These are phyloP conservation scores for Palythoa caribaeorum DNA, from an alignment of 92 coral and sea anemone genomes.

Conservation along the genomic window DNA sequence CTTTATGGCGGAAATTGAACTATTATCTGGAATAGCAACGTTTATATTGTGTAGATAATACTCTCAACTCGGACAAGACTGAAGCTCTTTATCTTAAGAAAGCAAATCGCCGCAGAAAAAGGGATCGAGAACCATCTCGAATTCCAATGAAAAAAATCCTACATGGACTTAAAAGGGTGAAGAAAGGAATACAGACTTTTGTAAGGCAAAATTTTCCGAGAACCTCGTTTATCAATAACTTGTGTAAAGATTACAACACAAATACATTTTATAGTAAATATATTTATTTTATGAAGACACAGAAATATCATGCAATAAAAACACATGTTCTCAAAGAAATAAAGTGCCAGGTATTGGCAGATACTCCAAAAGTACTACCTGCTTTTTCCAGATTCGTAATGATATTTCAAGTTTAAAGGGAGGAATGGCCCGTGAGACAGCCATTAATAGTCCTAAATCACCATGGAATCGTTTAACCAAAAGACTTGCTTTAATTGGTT, in stretches of 20 bases:
- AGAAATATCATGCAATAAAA: conserved; percentile 23
- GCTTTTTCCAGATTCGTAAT: too few relatives aligned
- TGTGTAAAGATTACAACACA: conserved; percentile 57
- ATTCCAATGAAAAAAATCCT: conserved; percentile 15
- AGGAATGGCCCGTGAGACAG: too few relatives aligned
- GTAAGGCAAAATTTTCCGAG: conserved; percentile 54
- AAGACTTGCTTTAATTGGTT: too few relatives aligned
- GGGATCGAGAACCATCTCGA: conserved; percentile 22
- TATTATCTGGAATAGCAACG: too few relatives aligned
- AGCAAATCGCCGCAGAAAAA: conserved; percentile 31
- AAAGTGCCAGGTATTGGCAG: too few relatives aligned
- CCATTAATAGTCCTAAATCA: too few relatives aligned
- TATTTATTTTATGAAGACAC: conserved; percentile 47
- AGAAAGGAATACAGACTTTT: conserved; percentile 35
- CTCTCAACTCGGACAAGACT: conserved; percentile 11
- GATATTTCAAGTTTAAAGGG: too few relatives aligned
- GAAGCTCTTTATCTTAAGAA: conserved; percentile 14
- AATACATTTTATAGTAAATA: conserved; percentile 43
- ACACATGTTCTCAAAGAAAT: too few relatives aligned
- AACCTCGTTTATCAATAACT: conserved; percentile 53
- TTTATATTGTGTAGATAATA: conserved; percentile 17
- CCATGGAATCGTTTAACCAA: too few relatives aligned
- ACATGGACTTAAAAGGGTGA: conserved; percentile 4
- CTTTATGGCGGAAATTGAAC: too few relatives aligned
- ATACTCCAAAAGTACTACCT: too few relatives aligned